phyloP scores from a whole-genome alignment of 53 echinoderm and acorn worm species.

The Temnopleurus reevesii region DNA sequence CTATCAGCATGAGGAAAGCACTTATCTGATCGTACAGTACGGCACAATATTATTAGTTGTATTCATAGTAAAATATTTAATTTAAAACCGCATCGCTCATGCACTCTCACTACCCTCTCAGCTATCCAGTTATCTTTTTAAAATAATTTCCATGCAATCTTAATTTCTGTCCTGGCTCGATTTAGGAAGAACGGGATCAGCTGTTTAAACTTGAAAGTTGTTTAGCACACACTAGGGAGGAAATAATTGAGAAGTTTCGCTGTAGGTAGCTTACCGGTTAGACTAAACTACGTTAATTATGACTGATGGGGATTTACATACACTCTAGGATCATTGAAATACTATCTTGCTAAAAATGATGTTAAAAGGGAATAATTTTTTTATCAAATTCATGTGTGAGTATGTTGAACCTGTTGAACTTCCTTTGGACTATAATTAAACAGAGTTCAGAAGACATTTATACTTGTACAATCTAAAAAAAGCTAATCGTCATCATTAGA shows the following conservation, averaged over 20 bases:
- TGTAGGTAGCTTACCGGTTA: background rate
- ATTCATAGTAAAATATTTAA: too few species aligned
- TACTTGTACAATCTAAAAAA: too few species aligned
- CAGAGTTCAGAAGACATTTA: too few species aligned
- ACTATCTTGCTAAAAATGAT: background rate
- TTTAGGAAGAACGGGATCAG: constrained; percentile 34
- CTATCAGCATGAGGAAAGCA: too few species aligned
- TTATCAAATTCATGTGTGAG: too few species aligned
- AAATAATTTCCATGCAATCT: background rate
- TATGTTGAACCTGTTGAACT: too few species aligned
- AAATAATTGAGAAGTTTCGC: constrained; percentile 35
- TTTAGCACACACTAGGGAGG: background rate
- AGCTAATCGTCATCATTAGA: too few species aligned
- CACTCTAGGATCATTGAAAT: background rate
- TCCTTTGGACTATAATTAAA: too few species aligned
- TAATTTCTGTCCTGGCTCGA: background rate
- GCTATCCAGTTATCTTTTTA: background rate
- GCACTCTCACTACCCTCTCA: background rate
- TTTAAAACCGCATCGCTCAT: too few species aligned
- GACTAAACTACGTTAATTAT: background rate
- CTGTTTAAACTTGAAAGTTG: background rate
- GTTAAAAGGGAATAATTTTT: background rate
- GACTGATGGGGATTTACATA: background rate
- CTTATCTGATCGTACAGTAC: too few species aligned
- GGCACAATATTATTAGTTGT: too few species aligned